These are phyloP conservation scores for Haemorhous mexicanus DNA, from an alignment of 2,113 vertebrate species.

Conservation along the genomic window DNA sequence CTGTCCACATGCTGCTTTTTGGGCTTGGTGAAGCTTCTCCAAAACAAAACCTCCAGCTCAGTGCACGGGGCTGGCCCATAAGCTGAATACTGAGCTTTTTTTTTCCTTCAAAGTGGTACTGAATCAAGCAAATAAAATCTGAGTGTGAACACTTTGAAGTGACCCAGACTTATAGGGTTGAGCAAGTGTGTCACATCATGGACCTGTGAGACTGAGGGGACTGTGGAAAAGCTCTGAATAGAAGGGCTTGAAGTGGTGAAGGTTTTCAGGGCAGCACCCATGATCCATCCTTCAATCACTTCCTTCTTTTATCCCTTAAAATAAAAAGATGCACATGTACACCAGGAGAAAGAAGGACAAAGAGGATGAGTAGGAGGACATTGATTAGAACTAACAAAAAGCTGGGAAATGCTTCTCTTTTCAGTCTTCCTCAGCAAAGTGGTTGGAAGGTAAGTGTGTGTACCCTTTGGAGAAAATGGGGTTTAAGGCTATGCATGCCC, in stretches of 20 bases:
- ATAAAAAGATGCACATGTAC: not conserved
- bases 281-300: rapidly evolving
- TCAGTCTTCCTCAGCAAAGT: not conserved
- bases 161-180: not conserved
- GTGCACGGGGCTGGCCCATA: not conserved
- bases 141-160: not conserved
- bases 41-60: not conserved
- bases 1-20: rapidly evolving
- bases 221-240: not conserved
- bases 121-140: not conserved
- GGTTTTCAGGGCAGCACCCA: not conserved
- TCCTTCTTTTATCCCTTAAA: not conserved
- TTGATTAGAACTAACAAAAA: not conserved
- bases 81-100: not conserved
- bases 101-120: not conserved
- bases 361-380: not conserved
- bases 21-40: not conserved
- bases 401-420: not conserved
- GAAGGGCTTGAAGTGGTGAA: not conserved
- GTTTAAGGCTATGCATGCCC: not conserved
- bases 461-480: not conserved
- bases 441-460: not conserved
- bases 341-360: not conserved
- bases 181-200: not conserved
- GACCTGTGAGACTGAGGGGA: not conserved